These are phyloP conservation scores for Sarcophaga peregrina DNA, from an alignment of 1,140 invertebrate species.

Conservation along the genomic window DNA sequence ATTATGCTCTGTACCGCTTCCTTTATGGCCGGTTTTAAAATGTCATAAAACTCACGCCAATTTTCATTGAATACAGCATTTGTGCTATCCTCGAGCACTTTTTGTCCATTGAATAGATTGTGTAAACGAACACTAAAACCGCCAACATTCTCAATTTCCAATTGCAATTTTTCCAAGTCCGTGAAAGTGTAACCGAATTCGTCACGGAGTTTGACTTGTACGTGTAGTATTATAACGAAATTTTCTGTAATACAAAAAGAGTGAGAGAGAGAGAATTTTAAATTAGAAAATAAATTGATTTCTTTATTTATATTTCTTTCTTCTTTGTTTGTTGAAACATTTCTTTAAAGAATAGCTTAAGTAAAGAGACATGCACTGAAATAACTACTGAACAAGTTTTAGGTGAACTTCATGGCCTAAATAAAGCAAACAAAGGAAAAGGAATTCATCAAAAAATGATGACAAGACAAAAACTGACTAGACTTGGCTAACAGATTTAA, in stretches of 20 bases:
- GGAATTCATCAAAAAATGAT: too few species aligned
- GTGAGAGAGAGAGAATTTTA: not conserved
- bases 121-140: conserved; percentile 54
- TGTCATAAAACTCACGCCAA: conserved; percentile 73
- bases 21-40: conserved; percentile 72
- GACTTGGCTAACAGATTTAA: too few species aligned
- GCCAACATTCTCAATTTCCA: conserved; percentile 52
- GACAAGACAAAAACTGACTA: too few species aligned
- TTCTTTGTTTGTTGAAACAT: too few species aligned
- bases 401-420: too few species aligned
- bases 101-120: conserved; percentile 51
- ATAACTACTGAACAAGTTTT: too few species aligned
- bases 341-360: too few species aligned
- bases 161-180: conserved; percentile 67
- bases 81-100: conserved; percentile 70
- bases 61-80: conserved; percentile 75
- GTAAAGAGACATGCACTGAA: too few species aligned
- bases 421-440: too few species aligned
- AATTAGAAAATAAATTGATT: not conserved
- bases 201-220: conserved; percentile 70
- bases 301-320: too few species aligned
- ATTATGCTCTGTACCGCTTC: conserved; percentile 74
- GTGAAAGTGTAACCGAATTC: conserved; percentile 71
- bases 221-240: conserved; percentile 70
- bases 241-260: conserved; percentile 66